Evolutionary conservation across 2,888 invertebrate genomes (phyloP).

Genomic region (Sphecodes monilicornis): DNA sequence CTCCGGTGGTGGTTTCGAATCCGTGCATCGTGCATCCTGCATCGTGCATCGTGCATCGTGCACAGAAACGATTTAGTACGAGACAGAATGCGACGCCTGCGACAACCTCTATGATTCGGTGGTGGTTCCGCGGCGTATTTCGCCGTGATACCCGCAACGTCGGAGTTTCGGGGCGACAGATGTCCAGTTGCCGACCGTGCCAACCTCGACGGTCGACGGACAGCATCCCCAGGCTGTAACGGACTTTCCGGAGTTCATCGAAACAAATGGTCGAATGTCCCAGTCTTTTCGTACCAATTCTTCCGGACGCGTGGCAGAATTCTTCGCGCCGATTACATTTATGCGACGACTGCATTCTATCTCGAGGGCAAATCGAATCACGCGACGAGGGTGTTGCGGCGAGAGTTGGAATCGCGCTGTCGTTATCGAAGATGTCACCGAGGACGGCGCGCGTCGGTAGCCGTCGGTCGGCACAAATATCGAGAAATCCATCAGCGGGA

Average conservation of each 20-base stretch:
- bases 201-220: constrained; percentile 35
- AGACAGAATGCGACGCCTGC: constrained; percentile 1
- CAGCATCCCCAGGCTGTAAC: neutral
- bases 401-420: neutral
- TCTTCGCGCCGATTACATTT: neutral
- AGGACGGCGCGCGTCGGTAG: neutral
- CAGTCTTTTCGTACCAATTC: neutral
- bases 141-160: constrained; percentile 36
- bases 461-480: neutral
- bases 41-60: constrained; percentile 14
- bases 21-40: neutral
- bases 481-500: neutral
- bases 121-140: constrained; percentile 31
- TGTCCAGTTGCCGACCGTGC: constrained; percentile 38
- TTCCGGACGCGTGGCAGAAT: neutral
- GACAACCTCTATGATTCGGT: neutral
- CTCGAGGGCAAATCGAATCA: neutral
- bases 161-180: constrained; percentile 53
- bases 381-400: neutral
- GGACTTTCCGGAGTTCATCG: constrained; percentile 38
- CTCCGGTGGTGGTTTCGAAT: constrained; percentile 51
- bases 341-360: no score
- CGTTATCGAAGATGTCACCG: neutral
- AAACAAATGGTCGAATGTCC: neutral
- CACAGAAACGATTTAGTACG: neutral